phyloP scores from a whole-genome alignment of 2,797 vertebrate genomes.

The Hephaestus fuliginosus region DNA sequence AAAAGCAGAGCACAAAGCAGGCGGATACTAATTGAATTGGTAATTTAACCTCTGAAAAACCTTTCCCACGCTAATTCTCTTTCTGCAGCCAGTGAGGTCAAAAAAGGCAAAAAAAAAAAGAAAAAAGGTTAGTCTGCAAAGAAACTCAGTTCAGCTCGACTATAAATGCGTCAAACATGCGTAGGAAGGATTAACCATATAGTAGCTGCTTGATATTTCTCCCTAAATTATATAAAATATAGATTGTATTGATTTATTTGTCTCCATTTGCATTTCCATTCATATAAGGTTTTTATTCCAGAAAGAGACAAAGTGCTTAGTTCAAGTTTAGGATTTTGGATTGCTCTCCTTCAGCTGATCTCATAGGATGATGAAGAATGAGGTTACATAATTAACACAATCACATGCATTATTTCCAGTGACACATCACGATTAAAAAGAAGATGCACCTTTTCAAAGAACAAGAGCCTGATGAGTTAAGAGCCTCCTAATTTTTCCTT shows the following conservation, averaged over 20 bases:
- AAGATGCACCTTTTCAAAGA: neutral
- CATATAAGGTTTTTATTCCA: neutral
- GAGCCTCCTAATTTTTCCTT: neutral
- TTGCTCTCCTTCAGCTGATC: constrained; percentile 18
- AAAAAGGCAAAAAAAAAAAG: constrained; percentile 15
- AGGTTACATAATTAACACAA: constrained; percentile 38
- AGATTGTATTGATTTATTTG: neutral
- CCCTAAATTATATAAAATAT: neutral
- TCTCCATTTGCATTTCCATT: neutral
- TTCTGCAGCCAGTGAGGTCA: constrained; percentile 47
- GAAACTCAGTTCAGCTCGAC: neutral
- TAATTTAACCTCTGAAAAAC: constrained; percentile 58
- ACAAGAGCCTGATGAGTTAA: neutral
- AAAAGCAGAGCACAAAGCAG: constrained; percentile 34
- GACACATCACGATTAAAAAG: neutral
- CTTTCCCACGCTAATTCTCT: constrained; percentile 69
- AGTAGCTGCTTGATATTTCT: neutral
- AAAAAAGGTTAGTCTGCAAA: constrained; percentile 46
- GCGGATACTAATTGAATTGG: constrained; percentile 65
- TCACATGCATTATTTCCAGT: constrained; percentile 10
- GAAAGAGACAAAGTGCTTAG: neutral
- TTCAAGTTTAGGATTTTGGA: neutral
- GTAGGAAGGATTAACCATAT: neutral
- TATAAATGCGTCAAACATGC: constrained; percentile 33
- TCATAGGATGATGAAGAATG: constrained; percentile 15